phyloP scores from a whole-genome alignment of 2,888 invertebrate species.

The Mythimna albipuncta region DNA sequence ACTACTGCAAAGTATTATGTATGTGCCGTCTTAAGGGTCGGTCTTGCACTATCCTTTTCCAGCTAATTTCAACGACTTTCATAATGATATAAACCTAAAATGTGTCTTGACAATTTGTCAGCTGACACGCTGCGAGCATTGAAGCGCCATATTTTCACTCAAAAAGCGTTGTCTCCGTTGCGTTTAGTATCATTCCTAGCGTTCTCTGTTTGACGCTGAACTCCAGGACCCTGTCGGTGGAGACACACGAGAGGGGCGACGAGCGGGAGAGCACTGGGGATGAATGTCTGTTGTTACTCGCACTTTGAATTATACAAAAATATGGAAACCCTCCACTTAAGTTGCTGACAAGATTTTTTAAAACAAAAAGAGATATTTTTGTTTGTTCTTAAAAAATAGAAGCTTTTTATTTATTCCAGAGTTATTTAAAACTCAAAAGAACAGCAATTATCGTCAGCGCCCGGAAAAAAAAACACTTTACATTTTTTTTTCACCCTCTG shows the following conservation, averaged over 20 bases:
- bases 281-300: slow-evolving; percentile 40
- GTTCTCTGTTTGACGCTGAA: no score
- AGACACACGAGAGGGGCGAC: no score
- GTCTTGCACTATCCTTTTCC: background rate
- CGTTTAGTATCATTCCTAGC: background rate
- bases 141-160: background rate
- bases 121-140: no score
- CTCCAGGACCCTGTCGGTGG: no score
- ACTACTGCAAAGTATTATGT: background rate
- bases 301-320: slow-evolving; percentile 19
- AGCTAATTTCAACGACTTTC: background rate
- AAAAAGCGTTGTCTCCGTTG: background rate
- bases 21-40: background rate
- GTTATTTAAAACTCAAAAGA: no score
- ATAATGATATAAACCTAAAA: no score
- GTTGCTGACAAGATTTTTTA: background rate
- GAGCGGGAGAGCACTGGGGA: background rate
- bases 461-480: no score
- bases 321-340: slow-evolving; percentile 2
- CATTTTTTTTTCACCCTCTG: no score
- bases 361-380: background rate
- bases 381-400: no score
- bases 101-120: background rate
- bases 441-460: no score
- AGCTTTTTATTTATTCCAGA: no score